Evolutionary conservation across 2,797 vertebrate species (phyloP).

Genomic region (Odontamblyopus lacepedii): DNA sequence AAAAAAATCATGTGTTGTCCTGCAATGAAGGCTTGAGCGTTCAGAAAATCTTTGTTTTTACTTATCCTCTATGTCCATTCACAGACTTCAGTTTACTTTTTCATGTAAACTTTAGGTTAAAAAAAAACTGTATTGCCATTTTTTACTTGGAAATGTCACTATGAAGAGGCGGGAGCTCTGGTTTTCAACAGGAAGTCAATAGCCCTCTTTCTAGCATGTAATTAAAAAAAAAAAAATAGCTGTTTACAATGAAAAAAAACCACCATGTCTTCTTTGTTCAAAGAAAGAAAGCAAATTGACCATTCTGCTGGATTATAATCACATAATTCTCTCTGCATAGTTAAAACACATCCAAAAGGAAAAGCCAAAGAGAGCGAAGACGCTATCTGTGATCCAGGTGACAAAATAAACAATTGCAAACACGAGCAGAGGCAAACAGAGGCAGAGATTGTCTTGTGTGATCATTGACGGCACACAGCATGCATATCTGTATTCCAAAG

Average conservation of each 20-base stretch:
- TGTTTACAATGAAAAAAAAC: not conserved
- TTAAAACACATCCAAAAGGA: not conserved
- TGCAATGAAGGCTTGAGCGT: not conserved
- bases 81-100: not conserved
- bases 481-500: constrained; percentile 23
- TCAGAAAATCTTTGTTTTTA: not conserved
- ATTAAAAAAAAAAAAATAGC: not conserved
- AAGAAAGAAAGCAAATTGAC: not conserved
- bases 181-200: no score
- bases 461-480: constrained; percentile 24
- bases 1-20: not conserved
- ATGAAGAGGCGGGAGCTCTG: no score
- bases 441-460: constrained; percentile 15
- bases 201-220: not conserved
- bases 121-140: no score
- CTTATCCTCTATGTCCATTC: not conserved
- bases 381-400: constrained; percentile 14
- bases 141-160: no score
- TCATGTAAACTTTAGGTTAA: no score
- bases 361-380: not conserved
- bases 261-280: not conserved
- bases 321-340: not conserved
- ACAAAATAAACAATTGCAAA: constrained; percentile 19
- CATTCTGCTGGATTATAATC: no score
- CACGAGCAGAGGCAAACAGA: constrained; percentile 9